Conservation (phyloP, 2,797 vertebrate genomes). For the Agapornis canus region DNA sequence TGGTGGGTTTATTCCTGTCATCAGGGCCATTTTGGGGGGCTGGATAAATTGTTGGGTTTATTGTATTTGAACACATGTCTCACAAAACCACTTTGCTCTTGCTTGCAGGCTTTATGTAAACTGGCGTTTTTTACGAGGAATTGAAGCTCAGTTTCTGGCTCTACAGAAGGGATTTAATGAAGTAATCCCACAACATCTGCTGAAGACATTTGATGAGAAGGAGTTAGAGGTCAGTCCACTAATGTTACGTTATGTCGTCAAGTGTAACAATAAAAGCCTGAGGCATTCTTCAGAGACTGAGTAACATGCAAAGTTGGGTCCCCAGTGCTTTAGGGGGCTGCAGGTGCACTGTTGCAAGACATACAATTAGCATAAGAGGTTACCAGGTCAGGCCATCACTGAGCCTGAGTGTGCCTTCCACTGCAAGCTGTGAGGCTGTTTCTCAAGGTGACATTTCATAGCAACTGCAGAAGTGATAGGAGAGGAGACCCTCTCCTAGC, state of each 20-base stretch:
- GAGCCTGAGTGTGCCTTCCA: neutral
- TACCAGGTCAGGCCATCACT: neutral
- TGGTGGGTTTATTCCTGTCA: neutral
- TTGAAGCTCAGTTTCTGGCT: conserved; percentile 96
- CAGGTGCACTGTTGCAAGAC: neutral
- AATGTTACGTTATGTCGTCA: neutral
- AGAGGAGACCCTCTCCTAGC: neutral
- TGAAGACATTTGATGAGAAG: conserved; percentile 98
- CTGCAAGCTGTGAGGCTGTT: neutral
- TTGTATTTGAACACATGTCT: conserved; percentile 2
- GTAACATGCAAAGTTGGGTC: neutral
- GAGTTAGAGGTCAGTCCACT: conserved; percentile 89
- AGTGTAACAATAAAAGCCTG: neutral
- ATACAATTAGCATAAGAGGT: neutral
- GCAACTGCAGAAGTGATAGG: neutral
- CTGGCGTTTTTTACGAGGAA: conserved; percentile 96
- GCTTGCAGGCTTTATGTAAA: conserved; percentile 91
- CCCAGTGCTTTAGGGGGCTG: neutral
- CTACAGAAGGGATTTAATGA: conserved; percentile 99
- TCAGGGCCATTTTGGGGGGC: neutral
- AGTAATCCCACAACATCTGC: conserved; percentile 96
- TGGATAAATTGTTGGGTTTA: neutral
- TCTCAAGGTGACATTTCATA: neutral
- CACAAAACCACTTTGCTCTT: conserved; percentile 11
- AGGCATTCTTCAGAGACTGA: neutral